Percentiles rank a stretch among this genome's conserved stretches.
Conservation (phyloP, 1,140 invertebrate species). For the Drosophila kurseongensis region DNA sequence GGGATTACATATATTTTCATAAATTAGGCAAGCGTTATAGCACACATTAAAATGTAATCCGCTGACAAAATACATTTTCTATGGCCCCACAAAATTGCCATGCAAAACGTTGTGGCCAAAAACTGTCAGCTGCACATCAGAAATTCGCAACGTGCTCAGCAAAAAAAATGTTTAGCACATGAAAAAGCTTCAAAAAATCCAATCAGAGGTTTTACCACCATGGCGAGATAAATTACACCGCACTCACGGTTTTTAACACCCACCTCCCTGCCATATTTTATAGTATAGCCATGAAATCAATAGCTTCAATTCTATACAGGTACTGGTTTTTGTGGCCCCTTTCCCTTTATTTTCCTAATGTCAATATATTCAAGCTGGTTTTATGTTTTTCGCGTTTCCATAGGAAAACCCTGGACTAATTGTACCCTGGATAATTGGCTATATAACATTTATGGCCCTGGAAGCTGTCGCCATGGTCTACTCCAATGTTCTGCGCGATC, state of each 20-base stretch:
- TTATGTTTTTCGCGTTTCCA: slow-evolving; percentile 15
- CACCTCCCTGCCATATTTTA: slow-evolving; percentile 27
- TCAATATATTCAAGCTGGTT: slow-evolving; percentile 1
- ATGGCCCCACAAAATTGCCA: slow-evolving; percentile 15
- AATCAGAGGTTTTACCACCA: slow-evolving; percentile 62
- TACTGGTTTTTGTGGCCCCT: slow-evolving; percentile 8
- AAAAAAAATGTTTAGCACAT: slow-evolving; percentile 30
- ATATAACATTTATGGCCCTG: slow-evolving; percentile 90
- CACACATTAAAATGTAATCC: slow-evolving; percentile 42
- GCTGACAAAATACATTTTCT: slow-evolving; percentile 22
- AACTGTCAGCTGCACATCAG: slow-evolving; percentile 59
- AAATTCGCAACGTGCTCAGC: slow-evolving; percentile 15
- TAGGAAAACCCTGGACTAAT: slow-evolving; percentile 89
- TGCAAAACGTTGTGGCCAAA: slow-evolving; percentile 38
- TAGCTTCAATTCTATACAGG: slow-evolving; percentile 43
- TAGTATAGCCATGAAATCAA: slow-evolving; percentile 55
- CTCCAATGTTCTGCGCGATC: slow-evolving; percentile 90
- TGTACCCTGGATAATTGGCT: slow-evolving; percentile 90
- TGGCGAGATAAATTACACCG: slow-evolving; percentile 67
- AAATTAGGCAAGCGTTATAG: slow-evolving; percentile 16
- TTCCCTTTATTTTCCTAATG: slow-evolving; percentile 12
- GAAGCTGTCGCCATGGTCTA: slow-evolving; percentile 91
- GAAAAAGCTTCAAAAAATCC: slow-evolving; percentile 63
- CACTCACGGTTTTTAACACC: slow-evolving; percentile 24
- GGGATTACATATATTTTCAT: slow-evolving; percentile 14